Evolutionary conservation across 2,797 vertebrate species (phyloP).

Genomic region (Taeniopygia guttata): DNA sequence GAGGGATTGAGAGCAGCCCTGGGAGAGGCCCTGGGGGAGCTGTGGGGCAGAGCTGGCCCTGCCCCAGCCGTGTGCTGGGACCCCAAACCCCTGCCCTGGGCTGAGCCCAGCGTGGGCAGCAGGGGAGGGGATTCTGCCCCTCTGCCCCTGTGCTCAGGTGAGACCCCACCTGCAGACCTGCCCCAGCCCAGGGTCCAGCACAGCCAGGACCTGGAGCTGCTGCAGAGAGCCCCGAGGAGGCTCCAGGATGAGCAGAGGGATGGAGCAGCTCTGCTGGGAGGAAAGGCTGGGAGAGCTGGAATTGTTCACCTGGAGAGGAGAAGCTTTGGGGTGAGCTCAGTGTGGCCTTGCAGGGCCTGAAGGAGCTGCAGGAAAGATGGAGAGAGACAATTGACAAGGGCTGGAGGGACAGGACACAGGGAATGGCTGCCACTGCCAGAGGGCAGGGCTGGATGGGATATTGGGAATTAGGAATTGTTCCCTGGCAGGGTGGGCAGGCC

Average conservation of each 20-base stretch:
- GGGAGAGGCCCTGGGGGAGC: background rate
- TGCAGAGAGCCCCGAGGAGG: background rate
- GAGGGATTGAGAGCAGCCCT: background rate
- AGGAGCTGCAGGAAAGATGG: background rate
- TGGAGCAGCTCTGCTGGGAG: background rate
- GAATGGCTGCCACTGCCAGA: background rate
- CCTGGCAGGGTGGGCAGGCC: background rate
- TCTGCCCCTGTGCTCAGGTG: background rate
- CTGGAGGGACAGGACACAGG: background rate
- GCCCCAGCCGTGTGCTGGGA: background rate
- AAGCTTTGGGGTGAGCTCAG: background rate
- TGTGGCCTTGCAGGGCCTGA: background rate
- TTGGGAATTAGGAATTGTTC: background rate
- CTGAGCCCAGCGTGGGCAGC: background rate
- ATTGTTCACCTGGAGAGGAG: background rate
- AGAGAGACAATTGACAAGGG: background rate
- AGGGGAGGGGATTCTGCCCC: background rate
- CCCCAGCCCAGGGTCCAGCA: background rate
- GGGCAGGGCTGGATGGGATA: fast-evolving
- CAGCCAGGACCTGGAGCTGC: background rate
- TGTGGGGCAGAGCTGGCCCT: background rate
- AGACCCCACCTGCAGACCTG: background rate
- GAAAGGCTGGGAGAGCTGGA: background rate
- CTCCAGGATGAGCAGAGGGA: background rate
- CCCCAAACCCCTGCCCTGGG: background rate